Evolutionary conservation across 2,888 invertebrate genomes (phyloP).

Genomic region (Mythimna ferrago): DNA sequence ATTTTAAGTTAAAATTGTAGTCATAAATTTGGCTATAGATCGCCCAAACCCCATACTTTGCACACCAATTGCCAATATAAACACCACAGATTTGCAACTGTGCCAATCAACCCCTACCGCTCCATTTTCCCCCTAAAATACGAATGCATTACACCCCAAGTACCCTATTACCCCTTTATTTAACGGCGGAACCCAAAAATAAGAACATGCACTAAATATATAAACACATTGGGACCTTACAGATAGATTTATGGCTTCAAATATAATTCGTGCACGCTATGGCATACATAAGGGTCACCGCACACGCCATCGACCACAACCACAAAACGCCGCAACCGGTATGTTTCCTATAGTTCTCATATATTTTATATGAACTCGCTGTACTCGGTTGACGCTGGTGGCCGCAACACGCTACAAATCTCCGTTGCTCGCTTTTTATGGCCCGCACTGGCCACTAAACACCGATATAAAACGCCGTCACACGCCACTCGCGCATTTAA

Average conservation of each 20-base stretch:
- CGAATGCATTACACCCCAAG: slow-evolving; percentile 57
- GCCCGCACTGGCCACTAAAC: no score
- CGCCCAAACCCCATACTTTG: slow-evolving; percentile 23
- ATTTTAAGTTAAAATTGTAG: no score
- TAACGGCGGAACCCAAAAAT: slow-evolving; percentile 65
- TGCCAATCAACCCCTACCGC: slow-evolving; percentile 44
- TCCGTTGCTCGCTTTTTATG: no score
- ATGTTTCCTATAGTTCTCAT: no score
- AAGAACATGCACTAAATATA: slow-evolving; percentile 71
- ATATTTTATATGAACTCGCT: no score
- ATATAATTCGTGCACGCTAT: slow-evolving; percentile 74
- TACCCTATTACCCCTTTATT: slow-evolving; percentile 65
- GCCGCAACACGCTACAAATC: no score
- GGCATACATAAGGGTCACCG: slow-evolving; percentile 68
- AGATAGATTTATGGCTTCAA: slow-evolving; percentile 78
- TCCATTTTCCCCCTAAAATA: slow-evolving; percentile 55
- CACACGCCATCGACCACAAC: no score
- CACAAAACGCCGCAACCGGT: no score
- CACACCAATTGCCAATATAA: slow-evolving; percentile 13
- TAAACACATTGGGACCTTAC: slow-evolving; percentile 62
- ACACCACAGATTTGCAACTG: slow-evolving; percentile 39
- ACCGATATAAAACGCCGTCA: no score
- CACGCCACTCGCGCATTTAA: no score
- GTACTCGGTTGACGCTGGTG: no score
- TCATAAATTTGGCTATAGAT: slow-evolving; percentile 12